These are phyloP conservation scores for Ctena decussata DNA, from an alignment of 2,888 invertebrate genomes.

Conservation along the genomic window DNA sequence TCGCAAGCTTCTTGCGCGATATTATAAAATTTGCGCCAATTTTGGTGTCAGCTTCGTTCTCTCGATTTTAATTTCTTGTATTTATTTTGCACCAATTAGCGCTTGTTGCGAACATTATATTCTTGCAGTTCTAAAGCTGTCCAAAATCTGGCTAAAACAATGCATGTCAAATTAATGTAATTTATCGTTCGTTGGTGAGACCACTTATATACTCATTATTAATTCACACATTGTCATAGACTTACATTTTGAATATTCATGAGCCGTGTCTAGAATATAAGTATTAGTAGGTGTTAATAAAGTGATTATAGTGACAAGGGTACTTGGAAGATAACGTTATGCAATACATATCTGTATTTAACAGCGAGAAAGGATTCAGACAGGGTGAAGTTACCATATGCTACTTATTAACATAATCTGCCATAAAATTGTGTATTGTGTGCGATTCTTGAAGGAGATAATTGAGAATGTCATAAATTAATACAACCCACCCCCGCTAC, in stretches of 20 bases:
- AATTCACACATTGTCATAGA: constrained; percentile 56
- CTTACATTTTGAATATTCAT: constrained; percentile 23
- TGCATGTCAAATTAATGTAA: constrained; percentile 12
- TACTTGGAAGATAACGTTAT: not conserved
- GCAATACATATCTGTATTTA: not conserved
- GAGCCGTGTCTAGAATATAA: not conserved
- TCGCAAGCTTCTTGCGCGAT: too few species aligned
- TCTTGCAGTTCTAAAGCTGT: not conserved
- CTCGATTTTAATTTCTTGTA: not conserved
- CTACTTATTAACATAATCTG: constrained; percentile 1
- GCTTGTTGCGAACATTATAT: not conserved
- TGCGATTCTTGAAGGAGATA: too few species aligned
- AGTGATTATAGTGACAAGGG: constrained; percentile 8
- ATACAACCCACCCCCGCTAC: too few species aligned
- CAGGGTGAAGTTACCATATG: not conserved
- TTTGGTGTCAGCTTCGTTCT: not conserved
- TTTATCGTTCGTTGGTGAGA: not conserved
- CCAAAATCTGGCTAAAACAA: not conserved
- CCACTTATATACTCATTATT: constrained; percentile 33
- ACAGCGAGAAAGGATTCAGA: not conserved
- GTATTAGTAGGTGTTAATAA: not conserved
- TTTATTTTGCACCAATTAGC: not conserved
- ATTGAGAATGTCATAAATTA: too few species aligned
- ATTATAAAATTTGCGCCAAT: not conserved
- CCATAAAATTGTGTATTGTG: not conserved